Conservation (phyloP, 1,140 invertebrate species). For the Euwallacea fornicatus region DNA sequence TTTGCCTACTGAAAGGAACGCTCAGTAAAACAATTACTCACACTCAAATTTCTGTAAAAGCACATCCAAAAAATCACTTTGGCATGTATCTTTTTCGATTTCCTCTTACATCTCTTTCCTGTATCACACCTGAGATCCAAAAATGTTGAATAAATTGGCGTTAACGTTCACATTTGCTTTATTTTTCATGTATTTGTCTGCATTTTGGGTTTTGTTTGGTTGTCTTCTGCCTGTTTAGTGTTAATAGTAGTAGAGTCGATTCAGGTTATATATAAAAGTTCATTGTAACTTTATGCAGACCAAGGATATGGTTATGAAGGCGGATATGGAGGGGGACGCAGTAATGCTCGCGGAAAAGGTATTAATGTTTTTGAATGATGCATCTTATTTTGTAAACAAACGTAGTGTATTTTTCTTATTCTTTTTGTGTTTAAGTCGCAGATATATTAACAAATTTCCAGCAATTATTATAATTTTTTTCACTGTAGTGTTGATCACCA, state of each 20-base stretch:
- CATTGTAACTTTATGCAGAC: slow-evolving; percentile 57
- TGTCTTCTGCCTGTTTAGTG: too few relatives aligned
- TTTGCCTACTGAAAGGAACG: too few relatives aligned
- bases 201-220: background rate
- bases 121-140: background rate
- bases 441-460: too few relatives aligned
- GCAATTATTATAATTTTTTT: too few relatives aligned
- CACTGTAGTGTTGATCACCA: too few relatives aligned
- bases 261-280: too few relatives aligned
- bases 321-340: slow-evolving; percentile 75
- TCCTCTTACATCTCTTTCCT: background rate
- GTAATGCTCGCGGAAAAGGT: slow-evolving; percentile 79
- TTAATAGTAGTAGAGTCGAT: too few relatives aligned
- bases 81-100: slow-evolving; percentile 15
- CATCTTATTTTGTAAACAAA: too few relatives aligned
- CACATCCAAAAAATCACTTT: slow-evolving; percentile 1
- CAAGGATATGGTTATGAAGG: slow-evolving; percentile 79
- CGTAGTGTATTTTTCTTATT: too few relatives aligned
- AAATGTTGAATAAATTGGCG: slow-evolving; percentile 15
- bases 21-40: too few relatives aligned
- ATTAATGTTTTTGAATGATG: slow-evolving; percentile 48
- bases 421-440: too few relatives aligned
- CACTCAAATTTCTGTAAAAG: background rate
- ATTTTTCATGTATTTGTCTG: slow-evolving; percentile 5
- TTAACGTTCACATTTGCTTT: slow-evolving; percentile 14